Conservation (phyloP, 2,113 vertebrate genomes). For the Callaeas wilsoni region DNA sequence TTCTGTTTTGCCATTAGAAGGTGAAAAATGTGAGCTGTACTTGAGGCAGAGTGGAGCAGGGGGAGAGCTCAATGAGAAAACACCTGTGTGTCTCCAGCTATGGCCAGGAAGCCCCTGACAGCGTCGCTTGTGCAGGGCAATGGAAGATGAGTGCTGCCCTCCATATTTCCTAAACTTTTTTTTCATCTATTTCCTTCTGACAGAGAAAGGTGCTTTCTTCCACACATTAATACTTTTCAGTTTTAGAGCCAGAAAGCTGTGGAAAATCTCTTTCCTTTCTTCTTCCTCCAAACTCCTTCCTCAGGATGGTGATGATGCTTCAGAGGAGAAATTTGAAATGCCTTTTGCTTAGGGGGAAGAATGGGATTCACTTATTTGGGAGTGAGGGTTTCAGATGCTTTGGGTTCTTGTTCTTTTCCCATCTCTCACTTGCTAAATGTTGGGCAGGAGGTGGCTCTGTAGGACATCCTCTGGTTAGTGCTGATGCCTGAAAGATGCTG, state of each 20-base stretch:
- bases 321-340: background rate
- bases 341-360: background rate
- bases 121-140: background rate
- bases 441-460: background rate
- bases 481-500: background rate
- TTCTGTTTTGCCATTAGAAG: background rate
- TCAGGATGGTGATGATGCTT: background rate
- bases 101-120: background rate
- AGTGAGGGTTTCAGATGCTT: background rate
- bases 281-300: background rate
- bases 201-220: background rate
- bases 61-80: background rate
- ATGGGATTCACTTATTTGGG: background rate
- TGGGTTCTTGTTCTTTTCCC: background rate
- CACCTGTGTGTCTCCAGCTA: rapidly evolving
- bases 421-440: background rate
- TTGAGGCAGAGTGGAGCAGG: background rate
- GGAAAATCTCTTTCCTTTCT: background rate
- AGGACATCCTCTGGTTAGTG: background rate
- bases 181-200: background rate
- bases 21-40: background rate
- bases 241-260: background rate
- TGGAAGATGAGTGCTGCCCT: background rate
- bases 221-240: background rate
- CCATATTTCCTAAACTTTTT: background rate